phyloP scores from a whole-genome alignment of 1,140 invertebrate species.

The Eriocheir sinensis region DNA sequence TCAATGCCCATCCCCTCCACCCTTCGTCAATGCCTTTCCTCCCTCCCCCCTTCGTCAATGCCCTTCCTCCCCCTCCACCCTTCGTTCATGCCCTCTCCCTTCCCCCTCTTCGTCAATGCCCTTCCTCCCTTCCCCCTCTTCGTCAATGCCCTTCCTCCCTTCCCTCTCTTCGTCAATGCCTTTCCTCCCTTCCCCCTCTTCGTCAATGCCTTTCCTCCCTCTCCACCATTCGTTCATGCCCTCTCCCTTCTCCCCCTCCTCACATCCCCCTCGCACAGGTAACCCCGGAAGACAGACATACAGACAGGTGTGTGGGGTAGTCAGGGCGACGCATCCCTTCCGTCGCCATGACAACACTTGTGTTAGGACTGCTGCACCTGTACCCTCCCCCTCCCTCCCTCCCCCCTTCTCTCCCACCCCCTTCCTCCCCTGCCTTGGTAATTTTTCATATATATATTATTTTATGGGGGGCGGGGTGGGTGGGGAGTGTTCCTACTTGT shows the following conservation, averaged over 20 bases:
- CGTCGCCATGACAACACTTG: neutral
- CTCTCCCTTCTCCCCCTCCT: neutral
- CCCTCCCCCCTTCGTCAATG: too few species aligned
- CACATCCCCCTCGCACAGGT: neutral
- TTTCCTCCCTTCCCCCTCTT: neutral
- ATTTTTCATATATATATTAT: too few species aligned
- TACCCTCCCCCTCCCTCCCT: neutral
- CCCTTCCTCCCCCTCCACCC: too few species aligned
- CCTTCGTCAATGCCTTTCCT: too few species aligned
- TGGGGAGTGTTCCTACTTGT: too few species aligned
- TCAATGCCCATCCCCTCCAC: too few species aligned
- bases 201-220: neutral
- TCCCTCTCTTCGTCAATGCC: neutral
- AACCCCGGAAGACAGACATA: neutral
- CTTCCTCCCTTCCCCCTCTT: neutral
- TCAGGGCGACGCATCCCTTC: neutral
- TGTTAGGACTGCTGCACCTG: neutral
- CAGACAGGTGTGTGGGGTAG: neutral
- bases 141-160: neutral
- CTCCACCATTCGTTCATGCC: neutral
- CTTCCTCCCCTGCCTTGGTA: too few species aligned
- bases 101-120: too few species aligned
- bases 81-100: too few species aligned
- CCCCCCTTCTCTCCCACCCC: too few species aligned
- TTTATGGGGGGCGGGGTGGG: too few species aligned